Evolutionary conservation across 2,888 invertebrate genomes (phyloP).

Genomic region (Carabus problematicus): DNA sequence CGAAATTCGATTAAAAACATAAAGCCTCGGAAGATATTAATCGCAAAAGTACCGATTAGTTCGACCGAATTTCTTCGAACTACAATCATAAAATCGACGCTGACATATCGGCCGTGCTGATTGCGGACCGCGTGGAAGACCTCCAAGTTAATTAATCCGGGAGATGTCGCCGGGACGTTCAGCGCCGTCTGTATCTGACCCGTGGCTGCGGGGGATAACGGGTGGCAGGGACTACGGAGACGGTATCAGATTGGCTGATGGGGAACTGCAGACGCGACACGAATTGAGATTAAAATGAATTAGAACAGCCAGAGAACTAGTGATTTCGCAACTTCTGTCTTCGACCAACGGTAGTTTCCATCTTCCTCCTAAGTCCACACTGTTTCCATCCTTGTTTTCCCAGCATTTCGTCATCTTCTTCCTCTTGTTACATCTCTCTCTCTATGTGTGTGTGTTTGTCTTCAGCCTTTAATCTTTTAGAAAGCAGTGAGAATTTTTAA

Average conservation of each 20-base stretch:
- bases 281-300: slow-evolving; percentile 48
- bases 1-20: no score
- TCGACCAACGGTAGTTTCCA: background rate
- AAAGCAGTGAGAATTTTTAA: no score
- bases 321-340: slow-evolving; percentile 39
- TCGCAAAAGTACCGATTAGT: slow-evolving; percentile 35
- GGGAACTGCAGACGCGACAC: slow-evolving; percentile 47
- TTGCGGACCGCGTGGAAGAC: slow-evolving; percentile 21
- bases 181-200: background rate
- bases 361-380: no score
- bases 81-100: slow-evolving; percentile 37
- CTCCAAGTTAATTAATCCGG: slow-evolving; percentile 35
- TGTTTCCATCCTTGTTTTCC: no score
- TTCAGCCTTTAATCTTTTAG: no score
- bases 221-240: slow-evolving; percentile 19
- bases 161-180: background rate
- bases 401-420: background rate
- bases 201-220: slow-evolving; percentile 31
- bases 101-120: slow-evolving; percentile 24
- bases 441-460: background rate
- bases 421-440: slow-evolving; percentile 11
- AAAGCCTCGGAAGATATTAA: background rate
- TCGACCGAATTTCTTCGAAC: slow-evolving; percentile 20
- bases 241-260: slow-evolving; percentile 46
- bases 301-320: slow-evolving; percentile 44